A percentile compares a stretch with the other conserved stretches of the same genome.
Evolutionary conservation across 2,797 vertebrate genomes (phyloP).

Genomic region (Chrosomus eos): DNA sequence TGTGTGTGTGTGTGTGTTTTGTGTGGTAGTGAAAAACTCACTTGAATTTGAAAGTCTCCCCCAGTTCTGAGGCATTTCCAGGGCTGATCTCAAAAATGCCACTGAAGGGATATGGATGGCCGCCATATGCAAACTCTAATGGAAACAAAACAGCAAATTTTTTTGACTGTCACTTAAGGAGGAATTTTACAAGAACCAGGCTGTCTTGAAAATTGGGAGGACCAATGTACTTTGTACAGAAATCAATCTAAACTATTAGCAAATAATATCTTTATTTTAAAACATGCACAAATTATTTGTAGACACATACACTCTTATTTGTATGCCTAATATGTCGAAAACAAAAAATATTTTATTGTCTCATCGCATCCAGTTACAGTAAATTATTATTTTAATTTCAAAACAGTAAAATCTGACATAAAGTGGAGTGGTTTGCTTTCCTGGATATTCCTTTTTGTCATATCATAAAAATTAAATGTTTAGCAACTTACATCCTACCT

Average conservation of each 20-base stretch:
- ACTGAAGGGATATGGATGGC: constrained; percentile 92
- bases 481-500: background rate
- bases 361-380: background rate
- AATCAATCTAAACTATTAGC: background rate
- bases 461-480: background rate
- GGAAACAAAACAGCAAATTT: constrained; percentile 24
- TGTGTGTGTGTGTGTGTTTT: background rate
- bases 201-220: background rate
- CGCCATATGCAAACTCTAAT: constrained; percentile 93
- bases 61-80: constrained; percentile 86
- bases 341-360: background rate
- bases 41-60: constrained; percentile 96
- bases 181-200: background rate
- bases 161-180: background rate
- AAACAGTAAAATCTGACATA: background rate
- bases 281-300: background rate
- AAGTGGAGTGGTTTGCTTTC: background rate
- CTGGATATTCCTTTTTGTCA: background rate
- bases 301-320: background rate
- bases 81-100: constrained; percentile 93
- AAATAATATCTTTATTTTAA: background rate
- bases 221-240: background rate
- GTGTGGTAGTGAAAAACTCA: constrained; percentile 69
- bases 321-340: background rate
- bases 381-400: background rate